A percentile compares a stretch with the other conserved stretches of the same genome.
These are phyloP conservation scores for Echiichthys vipera DNA, from an alignment of 2,797 vertebrate species.

Conservation along the genomic window DNA sequence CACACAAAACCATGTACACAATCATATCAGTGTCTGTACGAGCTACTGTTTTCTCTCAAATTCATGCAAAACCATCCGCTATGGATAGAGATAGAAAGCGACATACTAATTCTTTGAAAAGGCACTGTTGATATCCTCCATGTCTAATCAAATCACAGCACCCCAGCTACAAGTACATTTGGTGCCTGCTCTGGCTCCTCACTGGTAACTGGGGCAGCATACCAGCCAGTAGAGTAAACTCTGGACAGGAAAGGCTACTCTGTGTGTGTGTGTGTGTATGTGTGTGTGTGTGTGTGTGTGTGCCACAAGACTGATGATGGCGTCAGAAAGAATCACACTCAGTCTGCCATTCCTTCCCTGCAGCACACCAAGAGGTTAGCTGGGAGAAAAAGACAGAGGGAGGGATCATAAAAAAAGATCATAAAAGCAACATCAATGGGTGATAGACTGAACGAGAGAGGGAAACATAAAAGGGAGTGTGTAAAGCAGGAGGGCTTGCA, in stretches of 20 bases:
- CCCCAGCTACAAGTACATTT: conserved; percentile 57
- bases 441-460: conserved; percentile 38
- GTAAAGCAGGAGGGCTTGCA: conserved; percentile 57
- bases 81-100: conserved; percentile 23
- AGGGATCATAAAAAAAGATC: conserved; percentile 69
- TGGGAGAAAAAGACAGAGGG: conserved; percentile 30
- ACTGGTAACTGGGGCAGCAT: conserved; percentile 70
- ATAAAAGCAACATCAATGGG: conserved; percentile 72
- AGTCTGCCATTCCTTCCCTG: conserved; percentile 71
- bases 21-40: conserved; percentile 15
- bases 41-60: conserved; percentile 29
- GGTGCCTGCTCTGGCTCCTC: conserved; percentile 62
- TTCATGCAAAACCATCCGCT: conserved; percentile 18
- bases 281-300: conserved; percentile 63
- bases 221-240: conserved; percentile 60
- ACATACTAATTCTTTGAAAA: conserved; percentile 59
- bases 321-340: conserved; percentile 79
- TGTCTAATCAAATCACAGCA: conserved; percentile 70
- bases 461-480: conserved; percentile 58
- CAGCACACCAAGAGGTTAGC: conserved; percentile 78
- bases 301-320: conserved; percentile 77
- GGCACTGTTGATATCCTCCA: conserved; percentile 49
- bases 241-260: conserved; percentile 53
- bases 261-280: conserved; percentile 4
- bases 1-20: conserved; percentile 9